Conservation (phyloP, 2,797 vertebrate genomes). For the Adrianichthys oophorus region DNA sequence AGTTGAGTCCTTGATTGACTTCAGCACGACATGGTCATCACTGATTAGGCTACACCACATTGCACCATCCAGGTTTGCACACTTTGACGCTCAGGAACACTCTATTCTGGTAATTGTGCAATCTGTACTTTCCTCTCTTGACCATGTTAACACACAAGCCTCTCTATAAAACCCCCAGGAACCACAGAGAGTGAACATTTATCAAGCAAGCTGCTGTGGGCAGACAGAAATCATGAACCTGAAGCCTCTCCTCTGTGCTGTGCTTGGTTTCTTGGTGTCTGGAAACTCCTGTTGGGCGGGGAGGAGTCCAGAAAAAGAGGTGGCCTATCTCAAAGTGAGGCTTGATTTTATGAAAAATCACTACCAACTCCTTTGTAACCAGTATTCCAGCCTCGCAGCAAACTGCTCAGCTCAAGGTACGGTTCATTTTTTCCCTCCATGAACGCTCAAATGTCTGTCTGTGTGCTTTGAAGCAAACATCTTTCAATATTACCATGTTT, state of each 20-base stretch:
- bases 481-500: not conserved
- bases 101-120: constrained; percentile 33
- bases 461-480: not conserved
- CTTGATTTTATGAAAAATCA: constrained; percentile 11
- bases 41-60: constrained; percentile 17
- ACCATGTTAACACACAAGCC: constrained; percentile 12
- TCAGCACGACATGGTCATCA: constrained; percentile 12
- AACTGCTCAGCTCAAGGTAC: constrained; percentile 33
- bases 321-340: constrained; percentile 13
- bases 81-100: constrained; percentile 10
- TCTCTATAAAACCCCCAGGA: constrained; percentile 32
- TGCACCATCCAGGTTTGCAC: constrained; percentile 29
- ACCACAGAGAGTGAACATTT: not conserved
- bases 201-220: constrained; percentile 1
- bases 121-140: constrained; percentile 31
- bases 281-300: constrained; percentile 8
- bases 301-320: constrained; percentile 2
- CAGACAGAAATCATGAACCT: constrained; percentile 12
- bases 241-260: constrained; percentile 9
- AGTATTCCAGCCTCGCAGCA: constrained; percentile 5
- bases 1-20: not conserved
- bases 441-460: constrained; percentile 2
- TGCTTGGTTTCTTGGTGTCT: constrained; percentile 26
- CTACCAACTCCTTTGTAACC: constrained; percentile 18
- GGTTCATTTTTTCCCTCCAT: not conserved